phyloP scores from a whole-genome alignment of 1,140 invertebrate species.

The Drosophila eugracilis region DNA sequence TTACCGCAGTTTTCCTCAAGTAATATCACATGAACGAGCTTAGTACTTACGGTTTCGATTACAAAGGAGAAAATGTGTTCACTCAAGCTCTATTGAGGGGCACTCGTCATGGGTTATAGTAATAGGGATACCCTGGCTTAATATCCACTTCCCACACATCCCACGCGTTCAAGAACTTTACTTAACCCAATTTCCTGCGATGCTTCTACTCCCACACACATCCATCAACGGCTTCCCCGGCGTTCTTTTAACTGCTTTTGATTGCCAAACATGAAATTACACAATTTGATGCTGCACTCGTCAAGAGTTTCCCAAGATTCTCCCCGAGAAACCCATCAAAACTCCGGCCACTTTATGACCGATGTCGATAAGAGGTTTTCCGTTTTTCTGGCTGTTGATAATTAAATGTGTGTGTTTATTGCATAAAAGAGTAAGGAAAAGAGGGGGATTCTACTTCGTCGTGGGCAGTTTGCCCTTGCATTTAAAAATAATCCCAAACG shows the following conservation, averaged over 20 bases:
- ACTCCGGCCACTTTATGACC: conserved; percentile 28
- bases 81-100: conserved; percentile 2
- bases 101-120: conserved; percentile 3
- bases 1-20: not conserved
- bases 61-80: not conserved
- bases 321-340: conserved; percentile 15
- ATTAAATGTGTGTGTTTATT: conserved; percentile 70
- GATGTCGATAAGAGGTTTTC: conserved; percentile 33
- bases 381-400: conserved; percentile 40
- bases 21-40: not conserved
- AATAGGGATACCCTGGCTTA: conserved; percentile 8
- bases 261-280: conserved; percentile 48
- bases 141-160: conserved; percentile 14
- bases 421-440: conserved; percentile 28
- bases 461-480: conserved; percentile 74
- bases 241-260: conserved; percentile 35
- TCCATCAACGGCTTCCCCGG: conserved; percentile 20
- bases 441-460: conserved; percentile 24
- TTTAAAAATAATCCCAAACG: conserved; percentile 76
- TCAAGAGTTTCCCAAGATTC: conserved; percentile 29
- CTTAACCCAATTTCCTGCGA: conserved; percentile 47
- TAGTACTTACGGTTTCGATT: conserved; percentile 11
- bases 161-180: conserved; percentile 34
- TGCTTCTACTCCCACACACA: not conserved
- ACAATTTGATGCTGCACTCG: conserved; percentile 23